Conservation (phyloP, 2,113 vertebrate species). For the Tragelaphus imberbis region DNA sequence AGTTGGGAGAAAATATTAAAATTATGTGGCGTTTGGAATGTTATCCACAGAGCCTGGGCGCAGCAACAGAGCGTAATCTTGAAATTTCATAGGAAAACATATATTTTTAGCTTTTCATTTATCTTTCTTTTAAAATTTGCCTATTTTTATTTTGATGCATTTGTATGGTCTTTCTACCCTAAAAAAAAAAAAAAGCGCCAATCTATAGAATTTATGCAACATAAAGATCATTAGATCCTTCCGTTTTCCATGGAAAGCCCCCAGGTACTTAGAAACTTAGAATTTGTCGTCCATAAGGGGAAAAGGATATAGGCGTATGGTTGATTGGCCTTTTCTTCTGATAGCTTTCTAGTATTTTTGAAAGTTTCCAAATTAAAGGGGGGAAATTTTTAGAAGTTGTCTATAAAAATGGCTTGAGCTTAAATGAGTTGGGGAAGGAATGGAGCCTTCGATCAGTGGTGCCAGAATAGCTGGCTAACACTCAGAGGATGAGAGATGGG, state of each 20-base stretch:
- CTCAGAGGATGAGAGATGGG: background rate
- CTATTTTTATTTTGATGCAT: background rate
- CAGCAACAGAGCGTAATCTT: background rate
- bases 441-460: background rate
- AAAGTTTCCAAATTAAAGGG: constrained; percentile 37
- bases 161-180: background rate
- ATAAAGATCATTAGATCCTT: background rate
- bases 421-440: background rate
- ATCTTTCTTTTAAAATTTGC: background rate
- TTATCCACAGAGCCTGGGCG: background rate
- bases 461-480: background rate
- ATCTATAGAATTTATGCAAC: background rate
- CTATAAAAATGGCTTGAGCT: constrained; percentile 11
- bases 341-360: constrained; percentile 21
- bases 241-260: background rate
- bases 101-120: constrained; percentile 32
- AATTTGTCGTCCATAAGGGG: background rate
- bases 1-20: background rate
- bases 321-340: background rate
- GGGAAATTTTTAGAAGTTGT: background rate
- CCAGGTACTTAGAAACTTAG: background rate
- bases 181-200: constrained; percentile 28
- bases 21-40: background rate
- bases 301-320: background rate
- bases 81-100: background rate